Base-by-base conservation (phyloP, 2,888 invertebrate species). In the Anaspis maculata region DNA sequence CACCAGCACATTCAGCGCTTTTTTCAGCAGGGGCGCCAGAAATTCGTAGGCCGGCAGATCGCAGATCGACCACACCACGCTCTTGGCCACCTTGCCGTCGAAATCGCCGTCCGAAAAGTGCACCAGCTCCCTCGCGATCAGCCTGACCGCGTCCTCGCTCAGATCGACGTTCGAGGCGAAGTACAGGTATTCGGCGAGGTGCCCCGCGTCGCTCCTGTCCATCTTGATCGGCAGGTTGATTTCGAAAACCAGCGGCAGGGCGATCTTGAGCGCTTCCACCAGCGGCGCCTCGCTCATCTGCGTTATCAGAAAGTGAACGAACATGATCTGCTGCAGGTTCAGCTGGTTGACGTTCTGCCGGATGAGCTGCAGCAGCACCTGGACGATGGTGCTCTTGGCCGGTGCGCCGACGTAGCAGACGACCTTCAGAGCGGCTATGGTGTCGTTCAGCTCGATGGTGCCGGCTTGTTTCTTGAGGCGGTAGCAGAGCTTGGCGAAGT, bases 181-280 rank as follows among this genome's bases (percentile, higher is more conserved):
- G 0, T 64, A 52, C 3, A 82, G 53, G 62, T 72, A 71, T 13
- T 74, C 73, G 6, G 64, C 60, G 14, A 81, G 52, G 10, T 71
- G 54, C 0, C 58, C 52, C 3, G 74, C 37, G 46, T 78, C 74
- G 13, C 70, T 62, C 6, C 56, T 62, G 41, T 80, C 74, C 13
- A 80, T 49, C 55, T 81, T 76, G 3, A 66, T 44, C 0, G 69
- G 66, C 4, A 82, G 46, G 39, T 79, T 73, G 4, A 74, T 70
- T 62, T 81, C 76, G 52, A 83, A 79, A 0, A 78, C 75, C 15
- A 81, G 57, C 0, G 82, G 81, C 6, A 83, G 49, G 0, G 83
- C 82, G 1, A 78, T 64, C 48, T 68, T 68, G 3, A 84, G 51
- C 0, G 80, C 81, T 19, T 78, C 76, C 0, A 74, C 69, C 13